Percentiles rank a stretch among this genome's conserved stretches.
Conservation (phyloP, 2,113 vertebrate species). For the Ptilonorhynchus violaceus region DNA sequence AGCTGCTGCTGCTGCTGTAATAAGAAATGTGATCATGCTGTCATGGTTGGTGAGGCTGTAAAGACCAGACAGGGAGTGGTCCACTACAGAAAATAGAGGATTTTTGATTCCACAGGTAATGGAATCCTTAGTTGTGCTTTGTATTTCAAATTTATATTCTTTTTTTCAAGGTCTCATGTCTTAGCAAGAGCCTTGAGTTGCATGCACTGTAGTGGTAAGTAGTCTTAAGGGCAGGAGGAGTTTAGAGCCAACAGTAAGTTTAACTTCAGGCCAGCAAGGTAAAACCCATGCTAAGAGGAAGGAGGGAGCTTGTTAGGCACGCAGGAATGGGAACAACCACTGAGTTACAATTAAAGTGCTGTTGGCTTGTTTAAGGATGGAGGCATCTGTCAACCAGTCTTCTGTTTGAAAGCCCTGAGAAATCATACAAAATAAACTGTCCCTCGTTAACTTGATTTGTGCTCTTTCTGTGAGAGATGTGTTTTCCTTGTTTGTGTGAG, state of each 20-base stretch:
- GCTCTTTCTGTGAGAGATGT: slow-evolving; percentile 7
- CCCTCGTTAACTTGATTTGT: slow-evolving; percentile 28
- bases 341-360: not conserved
- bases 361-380: not conserved
- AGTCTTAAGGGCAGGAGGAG: not conserved
- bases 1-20: not conserved
- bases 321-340: not conserved
- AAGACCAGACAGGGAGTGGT: not conserved
- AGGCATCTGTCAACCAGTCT: slow-evolving; percentile 9
- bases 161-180: not conserved
- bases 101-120: not conserved
- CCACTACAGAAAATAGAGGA: not conserved
- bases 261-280: not conserved
- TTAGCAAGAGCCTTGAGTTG: not conserved
- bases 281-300: not conserved
- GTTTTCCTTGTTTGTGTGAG: slow-evolving; percentile 11
- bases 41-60: not conserved
- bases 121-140: not conserved
- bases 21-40: not conserved
- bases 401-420: slow-evolving; percentile 14
- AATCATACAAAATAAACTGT: slow-evolving; percentile 13
- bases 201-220: rapidly evolving
- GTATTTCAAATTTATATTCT: not conserved
- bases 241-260: not conserved
- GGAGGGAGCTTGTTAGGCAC: not conserved